Evolutionary conservation across 2,888 invertebrate species (phyloP).

Genomic region (Lissocephala sabroskyi): DNA sequence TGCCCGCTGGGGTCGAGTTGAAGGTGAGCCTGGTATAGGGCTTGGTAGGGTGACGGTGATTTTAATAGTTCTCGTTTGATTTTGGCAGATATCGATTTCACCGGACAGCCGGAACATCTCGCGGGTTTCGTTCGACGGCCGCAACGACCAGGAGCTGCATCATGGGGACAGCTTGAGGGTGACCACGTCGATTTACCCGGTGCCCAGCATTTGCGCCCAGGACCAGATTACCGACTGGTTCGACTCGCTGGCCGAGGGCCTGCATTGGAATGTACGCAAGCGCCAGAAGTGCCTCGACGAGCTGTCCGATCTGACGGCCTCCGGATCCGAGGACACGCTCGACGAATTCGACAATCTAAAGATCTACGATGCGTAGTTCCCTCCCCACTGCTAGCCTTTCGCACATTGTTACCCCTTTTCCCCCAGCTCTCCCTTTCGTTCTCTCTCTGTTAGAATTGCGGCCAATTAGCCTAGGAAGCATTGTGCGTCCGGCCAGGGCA

Average conservation of each 20-base stretch:
- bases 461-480: slow-evolving; percentile 83
- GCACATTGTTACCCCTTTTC: slow-evolving; percentile 95
- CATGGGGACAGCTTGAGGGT: slow-evolving; percentile 96
- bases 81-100: slow-evolving; percentile 85
- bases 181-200: slow-evolving; percentile 96
- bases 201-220: slow-evolving; percentile 95
- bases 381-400: too few species aligned
- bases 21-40: slow-evolving; percentile 90
- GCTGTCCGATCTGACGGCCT: slow-evolving; percentile 75
- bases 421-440: slow-evolving; percentile 95
- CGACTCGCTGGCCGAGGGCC: slow-evolving; percentile 93
- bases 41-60: slow-evolving; percentile 88
- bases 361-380: slow-evolving; percentile 73
- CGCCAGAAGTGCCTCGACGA: slow-evolving; percentile 89
- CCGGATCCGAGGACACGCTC: slow-evolving; percentile 85
- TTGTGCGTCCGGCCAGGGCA: slow-evolving; percentile 23
- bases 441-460: slow-evolving; percentile 92
- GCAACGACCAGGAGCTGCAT: slow-evolving; percentile 92
- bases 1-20: slow-evolving; percentile 96
- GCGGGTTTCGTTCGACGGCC: slow-evolving; percentile 98
- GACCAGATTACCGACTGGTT: slow-evolving; percentile 99
- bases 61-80: not conserved
- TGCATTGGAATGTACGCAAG: slow-evolving; percentile 98
- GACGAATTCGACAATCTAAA: slow-evolving; percentile 79
- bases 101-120: slow-evolving; percentile 93